Evolutionary conservation across 2,797 vertebrate species (phyloP).

Genomic region (Myotis pilosus): DNA sequence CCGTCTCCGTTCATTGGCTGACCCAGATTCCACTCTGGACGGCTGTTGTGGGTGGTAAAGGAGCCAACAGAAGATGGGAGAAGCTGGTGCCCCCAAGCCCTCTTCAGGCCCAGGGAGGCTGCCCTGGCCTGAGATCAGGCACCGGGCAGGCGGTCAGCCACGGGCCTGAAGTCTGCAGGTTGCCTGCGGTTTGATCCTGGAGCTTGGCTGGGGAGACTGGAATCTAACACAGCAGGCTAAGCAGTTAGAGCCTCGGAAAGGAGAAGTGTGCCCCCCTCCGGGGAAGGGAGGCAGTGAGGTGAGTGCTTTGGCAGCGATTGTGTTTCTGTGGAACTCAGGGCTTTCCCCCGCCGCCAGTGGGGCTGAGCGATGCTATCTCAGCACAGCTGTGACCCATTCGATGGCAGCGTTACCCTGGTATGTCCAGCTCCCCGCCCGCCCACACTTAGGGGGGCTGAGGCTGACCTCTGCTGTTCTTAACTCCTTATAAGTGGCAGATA

Average conservation of each 20-base stretch:
- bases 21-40: neutral
- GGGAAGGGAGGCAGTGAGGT: neutral
- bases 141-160: neutral
- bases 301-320: neutral
- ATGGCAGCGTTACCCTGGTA: no score
- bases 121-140: neutral
- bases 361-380: neutral
- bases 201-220: neutral
- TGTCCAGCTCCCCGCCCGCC: neutral
- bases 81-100: neutral
- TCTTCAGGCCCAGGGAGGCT: neutral
- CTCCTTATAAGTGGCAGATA: neutral
- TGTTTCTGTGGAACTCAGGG: no score
- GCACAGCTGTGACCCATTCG: accelerated
- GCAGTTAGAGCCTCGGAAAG: neutral
- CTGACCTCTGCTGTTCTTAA: neutral
- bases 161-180: neutral
- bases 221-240: neutral
- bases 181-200: accelerated
- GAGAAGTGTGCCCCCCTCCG: neutral
- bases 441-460: neutral
- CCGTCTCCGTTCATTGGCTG: neutral
- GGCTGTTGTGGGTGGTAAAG: neutral
- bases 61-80: neutral
- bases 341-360: neutral